Evolutionary conservation across 2,113 vertebrate genomes (phyloP), one percentile per base, ranked within the genome.

Genomic region (Proteles cristata): DNA sequence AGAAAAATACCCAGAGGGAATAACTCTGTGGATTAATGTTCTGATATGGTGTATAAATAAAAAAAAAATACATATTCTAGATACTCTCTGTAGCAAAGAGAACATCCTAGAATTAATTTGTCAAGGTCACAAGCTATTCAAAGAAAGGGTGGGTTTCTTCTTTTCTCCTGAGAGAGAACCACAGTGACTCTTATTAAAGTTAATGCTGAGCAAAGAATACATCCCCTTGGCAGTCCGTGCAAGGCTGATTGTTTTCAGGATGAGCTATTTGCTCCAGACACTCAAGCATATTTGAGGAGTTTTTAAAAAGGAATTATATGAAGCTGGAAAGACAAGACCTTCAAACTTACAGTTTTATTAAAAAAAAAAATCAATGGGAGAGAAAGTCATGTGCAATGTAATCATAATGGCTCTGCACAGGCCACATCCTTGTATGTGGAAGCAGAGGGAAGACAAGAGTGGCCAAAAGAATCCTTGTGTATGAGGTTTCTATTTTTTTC

Each of bases 91-190:
- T 95, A 53, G 66, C 66, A 87, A 86, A 97, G 19, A 50, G 35
- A 85, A 12, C 16, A 53, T 76, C 50, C 31, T 68, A 48, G 80
- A 88, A 86, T 97, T 83, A 79, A 93, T 93, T n/a, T 95, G 58
- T 48, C 71, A 94, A 88, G 88, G 88, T 96, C 73, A 87, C 77
- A 82, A 95, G 87, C 35, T 90, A 23, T 73, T 61, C 48, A 86
- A 58, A 86, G 81, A 69, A 61, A 88, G 81, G 19, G 2, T 82
- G 73, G 17, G 4, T 77, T 93, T 97, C 28, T 86, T 80, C 35
- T 90, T 63, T 50, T 91, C 35, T 92, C 33, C 17, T 15, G 79
- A 97, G 53, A 83, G 61, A 48, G 15, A 87, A 55, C 35, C 45
- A 11, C 53, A n/a, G 0, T 84, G 16, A 28, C 80, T 87, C n/a